Base-by-base conservation (phyloP, 2,113 vertebrate species). In the Coregonus clupeaformis region DNA sequence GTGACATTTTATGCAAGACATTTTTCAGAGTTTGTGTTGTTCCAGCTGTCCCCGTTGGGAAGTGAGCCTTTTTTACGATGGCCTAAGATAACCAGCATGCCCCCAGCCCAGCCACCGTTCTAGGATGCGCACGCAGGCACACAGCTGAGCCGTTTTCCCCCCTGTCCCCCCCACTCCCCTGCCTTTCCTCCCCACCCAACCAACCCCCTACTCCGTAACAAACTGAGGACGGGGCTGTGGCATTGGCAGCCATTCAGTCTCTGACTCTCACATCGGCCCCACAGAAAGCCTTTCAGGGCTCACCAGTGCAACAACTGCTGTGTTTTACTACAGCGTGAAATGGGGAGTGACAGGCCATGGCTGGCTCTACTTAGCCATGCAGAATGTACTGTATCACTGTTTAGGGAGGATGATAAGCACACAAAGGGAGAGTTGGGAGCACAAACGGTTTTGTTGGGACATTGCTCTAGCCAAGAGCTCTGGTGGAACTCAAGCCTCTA, bases 281-380 rank as follows among this genome's bases (percentile, higher is more conserved):
- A 92, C 93, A 95, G 93, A 95, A 93, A 85, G 88, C 93, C 90
- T 94, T 95, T 93, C 92, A 94, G 92, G 88, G 76, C 89, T 90
- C 89, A 92, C 87, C 86, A 84, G 91, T 81, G 91, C 90, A 93
- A 90, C 91, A 89, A 93, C 92, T 88, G 88, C 92, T 91, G 94
- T 89, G 87, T 93, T 93, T 93, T 94, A 94, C 93, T 93, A 91
- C 77, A 84, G 91, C 92, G 91, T 97, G 95, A 95, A 96, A 95
- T 91, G 92, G 82, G 76, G 9, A 42, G 36, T 12, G 9, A 42
- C 11, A 9, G 76, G 79, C 91, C 69, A 80, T 83, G 92, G 92
- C 90, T 86, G 89, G 81, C 80, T 80, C 93, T 92, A 83, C 90
- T 94, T 92, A 93, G 86, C 92, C 90, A 93, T 94, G 87, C 89